Conservation (phyloP, 2,113 vertebrate genomes). For the Paracanthobrama guichenoti region DNA sequence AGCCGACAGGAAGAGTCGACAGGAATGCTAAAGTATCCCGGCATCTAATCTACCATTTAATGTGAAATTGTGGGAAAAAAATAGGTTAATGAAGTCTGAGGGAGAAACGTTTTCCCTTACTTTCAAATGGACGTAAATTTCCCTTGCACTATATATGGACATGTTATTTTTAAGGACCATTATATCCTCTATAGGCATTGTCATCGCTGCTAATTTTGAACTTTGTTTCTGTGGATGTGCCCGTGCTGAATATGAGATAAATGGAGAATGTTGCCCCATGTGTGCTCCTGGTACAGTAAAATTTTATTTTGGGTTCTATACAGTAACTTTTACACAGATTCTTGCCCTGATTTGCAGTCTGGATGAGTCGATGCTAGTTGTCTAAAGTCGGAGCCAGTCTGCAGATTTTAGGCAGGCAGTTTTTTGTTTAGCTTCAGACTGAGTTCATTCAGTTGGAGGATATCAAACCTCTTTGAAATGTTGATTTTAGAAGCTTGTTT, state of each 20-base stretch:
- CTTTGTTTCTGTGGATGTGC: conserved; percentile 28
- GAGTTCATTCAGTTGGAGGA: no score
- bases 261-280: conserved; percentile 41
- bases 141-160: background rate
- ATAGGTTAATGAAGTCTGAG: background rate
- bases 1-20: background rate
- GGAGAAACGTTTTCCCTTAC: background rate
- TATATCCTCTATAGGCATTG: background rate
- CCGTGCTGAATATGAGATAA: conserved; percentile 43
- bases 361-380: no score
- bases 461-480: no score
- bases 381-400: no score
- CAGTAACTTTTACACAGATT: no score
- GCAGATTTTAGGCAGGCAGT: no score
- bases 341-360: no score
- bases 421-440: no score
- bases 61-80: background rate
- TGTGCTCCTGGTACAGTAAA: conserved; percentile 21
- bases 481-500: no score
- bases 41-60: background rate
- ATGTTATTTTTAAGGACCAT: background rate
- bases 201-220: background rate
- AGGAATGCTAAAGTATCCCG: background rate
- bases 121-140: background rate
- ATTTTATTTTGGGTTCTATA: background rate